phyloP scores from a whole-genome alignment of 2,113 vertebrate species.

The Carassius gibelio region DNA sequence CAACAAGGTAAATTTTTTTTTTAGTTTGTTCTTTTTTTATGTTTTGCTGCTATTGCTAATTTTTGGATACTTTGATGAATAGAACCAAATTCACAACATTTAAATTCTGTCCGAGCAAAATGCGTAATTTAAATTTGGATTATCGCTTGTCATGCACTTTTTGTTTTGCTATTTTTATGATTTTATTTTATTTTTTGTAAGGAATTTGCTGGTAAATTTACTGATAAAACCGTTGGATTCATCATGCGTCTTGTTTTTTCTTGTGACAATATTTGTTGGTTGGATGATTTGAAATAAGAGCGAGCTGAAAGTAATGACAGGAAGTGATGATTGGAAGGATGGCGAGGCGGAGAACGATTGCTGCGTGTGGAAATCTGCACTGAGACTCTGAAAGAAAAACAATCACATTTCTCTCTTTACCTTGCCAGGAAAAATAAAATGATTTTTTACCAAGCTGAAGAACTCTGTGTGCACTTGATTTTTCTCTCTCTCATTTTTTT shows the following conservation, averaged over 20 bases:
- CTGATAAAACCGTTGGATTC: conserved; percentile 55
- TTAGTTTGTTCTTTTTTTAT: conserved; percentile 41
- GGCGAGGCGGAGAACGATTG: neutral
- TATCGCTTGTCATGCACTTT: conserved; percentile 75
- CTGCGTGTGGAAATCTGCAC: conserved; percentile 9
- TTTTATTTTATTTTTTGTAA: conserved; percentile 66
- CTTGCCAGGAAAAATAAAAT: conserved; percentile 41
- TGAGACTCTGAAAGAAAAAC: conserved; percentile 42
- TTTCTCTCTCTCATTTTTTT: neutral
- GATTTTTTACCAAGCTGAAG: conserved; percentile 37
- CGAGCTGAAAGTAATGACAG: neutral
- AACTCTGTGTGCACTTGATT: neutral
- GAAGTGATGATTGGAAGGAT: neutral
- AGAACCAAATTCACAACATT: conserved; percentile 10
- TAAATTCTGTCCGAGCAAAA: neutral
- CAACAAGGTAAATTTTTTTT: conserved; percentile 59
- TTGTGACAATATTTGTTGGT: conserved; percentile 41
- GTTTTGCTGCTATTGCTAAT: conserved; percentile 75
- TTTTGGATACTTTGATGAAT: conserved; percentile 59
- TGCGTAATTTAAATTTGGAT: conserved; percentile 58
- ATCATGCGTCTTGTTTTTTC: conserved; percentile 51
- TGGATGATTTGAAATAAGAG: conserved; percentile 10
- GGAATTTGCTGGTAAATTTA: conserved; percentile 57
- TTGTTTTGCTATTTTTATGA: conserved; percentile 67
- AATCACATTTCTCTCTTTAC: conserved; percentile 43